These are phyloP conservation scores for Dicyrtomina minuta DNA, from an alignment of 2,888 invertebrate genomes.

Conservation along the genomic window DNA sequence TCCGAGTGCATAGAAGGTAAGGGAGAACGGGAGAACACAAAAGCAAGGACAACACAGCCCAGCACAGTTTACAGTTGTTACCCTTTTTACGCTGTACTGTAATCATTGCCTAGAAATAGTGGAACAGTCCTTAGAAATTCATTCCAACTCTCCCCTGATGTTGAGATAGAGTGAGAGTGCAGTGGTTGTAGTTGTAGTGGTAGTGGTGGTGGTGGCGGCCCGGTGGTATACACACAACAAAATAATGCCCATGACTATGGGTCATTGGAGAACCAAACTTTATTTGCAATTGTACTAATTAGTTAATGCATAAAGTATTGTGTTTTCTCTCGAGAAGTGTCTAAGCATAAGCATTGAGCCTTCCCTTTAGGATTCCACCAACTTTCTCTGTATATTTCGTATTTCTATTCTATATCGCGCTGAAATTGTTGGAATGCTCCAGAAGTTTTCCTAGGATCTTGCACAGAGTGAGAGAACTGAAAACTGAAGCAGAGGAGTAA, in stretches of 20 bases:
- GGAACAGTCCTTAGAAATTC: not conserved
- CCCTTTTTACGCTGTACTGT: not conserved
- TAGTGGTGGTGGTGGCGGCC: no score
- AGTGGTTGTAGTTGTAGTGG: not conserved
- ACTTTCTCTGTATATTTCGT: no score
- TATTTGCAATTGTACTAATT: not conserved
- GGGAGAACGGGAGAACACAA: not conserved
- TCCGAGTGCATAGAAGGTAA: not conserved
- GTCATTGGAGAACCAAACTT: not conserved
- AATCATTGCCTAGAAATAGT: not conserved
- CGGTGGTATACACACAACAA: no score
- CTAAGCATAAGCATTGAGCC: no score
- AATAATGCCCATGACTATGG: no score
- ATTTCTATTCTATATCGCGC: no score
- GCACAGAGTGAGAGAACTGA: no score
- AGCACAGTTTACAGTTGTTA: not conserved
- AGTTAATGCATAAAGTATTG: constrained; percentile 11
- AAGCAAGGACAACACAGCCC: not conserved
- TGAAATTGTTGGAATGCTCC: no score
- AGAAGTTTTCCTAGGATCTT: no score
- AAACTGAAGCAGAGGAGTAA: no score
- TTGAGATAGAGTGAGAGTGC: not conserved
- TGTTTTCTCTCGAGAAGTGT: no score
- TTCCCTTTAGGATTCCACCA: no score
- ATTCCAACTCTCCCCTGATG: not conserved